phyloP scores from a whole-genome alignment of 2,888 invertebrate species.

The Sesamia inferens region DNA sequence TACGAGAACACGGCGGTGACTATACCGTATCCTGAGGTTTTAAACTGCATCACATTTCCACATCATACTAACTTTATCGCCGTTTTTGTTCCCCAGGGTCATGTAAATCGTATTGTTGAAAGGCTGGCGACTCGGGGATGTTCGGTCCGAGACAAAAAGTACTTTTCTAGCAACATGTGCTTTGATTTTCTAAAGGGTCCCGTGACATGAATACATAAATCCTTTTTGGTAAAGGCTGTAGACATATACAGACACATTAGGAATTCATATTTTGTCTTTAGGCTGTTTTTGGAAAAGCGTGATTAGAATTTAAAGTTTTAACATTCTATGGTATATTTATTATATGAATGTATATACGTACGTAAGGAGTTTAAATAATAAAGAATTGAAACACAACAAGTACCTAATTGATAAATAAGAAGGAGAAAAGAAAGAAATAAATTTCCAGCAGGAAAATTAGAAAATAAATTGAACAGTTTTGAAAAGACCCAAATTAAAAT shows the following conservation, averaged over 20 bases:
- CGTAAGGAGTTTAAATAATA: background rate
- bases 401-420: too few species aligned
- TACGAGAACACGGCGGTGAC: too few species aligned
- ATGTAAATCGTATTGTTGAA: constrained; percentile 53
- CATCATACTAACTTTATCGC: constrained; percentile 20
- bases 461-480: too few species aligned
- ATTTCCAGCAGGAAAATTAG: too few species aligned
- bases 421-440: too few species aligned
- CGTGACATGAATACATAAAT: constrained; percentile 56
- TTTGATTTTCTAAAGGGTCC: constrained; percentile 43
- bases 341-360: too few species aligned
- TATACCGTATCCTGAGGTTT: background rate
- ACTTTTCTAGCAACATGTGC: constrained; percentile 39
- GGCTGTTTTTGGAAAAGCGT: constrained; percentile 11
- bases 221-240: constrained; percentile 33
- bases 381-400: background rate
- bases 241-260: constrained; percentile 7
- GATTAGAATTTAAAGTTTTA: constrained; percentile 24
- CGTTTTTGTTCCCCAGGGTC: constrained; percentile 7
- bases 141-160: constrained; percentile 47
- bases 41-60: constrained; percentile 19
- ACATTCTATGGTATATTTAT: background rate
- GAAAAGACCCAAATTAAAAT: too few species aligned
- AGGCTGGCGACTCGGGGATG: constrained; percentile 12
- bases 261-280: constrained; percentile 36